Percentiles rank a stretch among this genome's conserved stretches.
phyloP scores from a whole-genome alignment of 64 coral and sea anemone genomes.

The Montipora capricornis region DNA sequence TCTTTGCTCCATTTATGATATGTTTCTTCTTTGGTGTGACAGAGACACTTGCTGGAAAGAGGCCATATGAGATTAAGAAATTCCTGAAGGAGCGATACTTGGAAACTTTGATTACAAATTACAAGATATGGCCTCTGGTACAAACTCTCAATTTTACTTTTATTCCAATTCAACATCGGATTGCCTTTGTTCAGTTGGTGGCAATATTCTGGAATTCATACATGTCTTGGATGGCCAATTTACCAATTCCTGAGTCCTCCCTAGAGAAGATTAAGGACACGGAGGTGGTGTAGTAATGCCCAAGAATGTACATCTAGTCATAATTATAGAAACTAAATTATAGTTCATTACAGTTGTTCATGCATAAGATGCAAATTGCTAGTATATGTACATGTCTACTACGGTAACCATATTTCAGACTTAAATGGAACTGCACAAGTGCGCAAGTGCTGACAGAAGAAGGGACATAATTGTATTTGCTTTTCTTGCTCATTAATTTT shows the following conservation, averaged over 20 bases:
- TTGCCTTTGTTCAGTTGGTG: slow-evolving; percentile 82
- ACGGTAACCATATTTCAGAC: too few species aligned
- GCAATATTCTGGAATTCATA: slow-evolving; percentile 98
- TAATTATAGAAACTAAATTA: too few species aligned
- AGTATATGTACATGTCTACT: too few species aligned
- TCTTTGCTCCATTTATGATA: slow-evolving; percentile 81
- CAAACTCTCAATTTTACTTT: slow-evolving; percentile 88
- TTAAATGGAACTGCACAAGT: too few species aligned
- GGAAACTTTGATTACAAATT: slow-evolving; percentile 78
- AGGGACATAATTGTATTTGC: too few species aligned
- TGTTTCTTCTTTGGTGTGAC: slow-evolving; percentile 70
- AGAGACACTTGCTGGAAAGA: slow-evolving; percentile 74
- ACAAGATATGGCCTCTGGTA: slow-evolving; percentile 90
- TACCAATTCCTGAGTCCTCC: slow-evolving; percentile 17
- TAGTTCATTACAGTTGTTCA: too few species aligned
- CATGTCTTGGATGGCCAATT: slow-evolving; percentile 86
- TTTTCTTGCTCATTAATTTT: too few species aligned
- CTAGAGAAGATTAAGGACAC: neutral
- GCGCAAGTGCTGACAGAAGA: too few species aligned
- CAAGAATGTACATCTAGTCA: too few species aligned
- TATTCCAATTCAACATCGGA: slow-evolving; percentile 75
- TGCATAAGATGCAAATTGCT: too few species aligned
- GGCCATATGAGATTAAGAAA: slow-evolving; percentile 66
- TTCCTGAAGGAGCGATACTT: slow-evolving; percentile 77
- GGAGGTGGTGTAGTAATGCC: neutral